A percentile compares a stretch with the other conserved stretches of the same genome.
Conservation (phyloP, 2,113 vertebrate genomes). For the Megalops atlanticus region DNA sequence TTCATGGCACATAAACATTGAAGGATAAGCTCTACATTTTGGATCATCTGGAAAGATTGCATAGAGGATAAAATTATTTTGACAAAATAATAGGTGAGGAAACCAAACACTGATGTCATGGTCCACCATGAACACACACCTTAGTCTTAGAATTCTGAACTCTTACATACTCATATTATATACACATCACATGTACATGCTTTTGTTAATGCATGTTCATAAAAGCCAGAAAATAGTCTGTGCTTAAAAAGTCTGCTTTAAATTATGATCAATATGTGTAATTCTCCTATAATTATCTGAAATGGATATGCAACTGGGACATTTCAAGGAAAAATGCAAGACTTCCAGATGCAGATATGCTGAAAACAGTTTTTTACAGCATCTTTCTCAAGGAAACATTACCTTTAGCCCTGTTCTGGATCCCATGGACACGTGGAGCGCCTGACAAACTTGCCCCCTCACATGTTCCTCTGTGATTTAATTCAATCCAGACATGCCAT, state of each 20-base stretch:
- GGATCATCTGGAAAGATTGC: background rate
- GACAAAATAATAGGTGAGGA: too few species aligned
- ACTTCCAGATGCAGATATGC: background rate
- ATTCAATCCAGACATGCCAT: constrained; percentile 36
- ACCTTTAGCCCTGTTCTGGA: background rate
- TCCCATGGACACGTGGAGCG: background rate
- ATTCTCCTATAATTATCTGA: background rate
- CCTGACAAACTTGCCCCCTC: constrained; percentile 18
- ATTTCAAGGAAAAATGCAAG: background rate
- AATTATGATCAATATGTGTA: too few species aligned
- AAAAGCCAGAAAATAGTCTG: too few species aligned
- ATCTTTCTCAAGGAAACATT: background rate
- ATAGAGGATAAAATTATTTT: too few species aligned
- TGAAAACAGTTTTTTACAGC: background rate
- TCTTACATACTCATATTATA: too few species aligned
- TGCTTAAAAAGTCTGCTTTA: too few species aligned
- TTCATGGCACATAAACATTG: background rate
- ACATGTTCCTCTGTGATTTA: constrained; percentile 24
- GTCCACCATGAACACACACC: too few species aligned
- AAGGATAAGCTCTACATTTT: background rate
- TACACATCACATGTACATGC: too few species aligned
- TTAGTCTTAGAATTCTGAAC: too few species aligned
- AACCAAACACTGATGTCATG: too few species aligned
- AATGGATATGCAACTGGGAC: background rate
- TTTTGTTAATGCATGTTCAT: too few species aligned